These are phyloP conservation scores for Grus americana DNA, from an alignment of 2,113 vertebrate species.

Conservation along the genomic window DNA sequence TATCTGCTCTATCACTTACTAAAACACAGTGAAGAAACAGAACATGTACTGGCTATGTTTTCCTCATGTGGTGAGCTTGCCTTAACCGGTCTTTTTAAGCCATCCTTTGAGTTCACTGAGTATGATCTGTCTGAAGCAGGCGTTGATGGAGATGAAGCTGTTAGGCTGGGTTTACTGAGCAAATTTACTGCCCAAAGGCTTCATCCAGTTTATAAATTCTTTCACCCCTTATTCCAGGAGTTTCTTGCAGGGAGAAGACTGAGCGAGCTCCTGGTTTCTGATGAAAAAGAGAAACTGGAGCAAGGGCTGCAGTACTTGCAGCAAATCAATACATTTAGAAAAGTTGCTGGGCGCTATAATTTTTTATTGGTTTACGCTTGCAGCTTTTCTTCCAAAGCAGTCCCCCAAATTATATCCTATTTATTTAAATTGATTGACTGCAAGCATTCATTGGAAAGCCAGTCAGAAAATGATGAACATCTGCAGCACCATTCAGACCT, in stretches of 20 bases:
- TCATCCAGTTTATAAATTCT: conserved; percentile 45
- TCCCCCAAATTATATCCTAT: conserved; percentile 31
- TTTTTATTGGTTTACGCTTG: conserved; percentile 27
- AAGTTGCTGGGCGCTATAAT: neutral
- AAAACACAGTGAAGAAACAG: neutral
- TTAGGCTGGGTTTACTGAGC: conserved; percentile 45
- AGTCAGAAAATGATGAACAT: neutral
- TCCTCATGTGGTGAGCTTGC: conserved; percentile 53
- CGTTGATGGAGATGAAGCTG: neutral
- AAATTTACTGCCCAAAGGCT: conserved; percentile 68
- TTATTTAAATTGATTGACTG: conserved; percentile 34
- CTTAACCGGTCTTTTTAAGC: conserved; percentile 38
- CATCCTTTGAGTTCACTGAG: conserved; percentile 41
- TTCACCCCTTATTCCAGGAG: conserved; percentile 54
- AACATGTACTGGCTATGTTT: neutral
- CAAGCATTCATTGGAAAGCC: conserved; percentile 1
- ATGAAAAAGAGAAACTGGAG: conserved; percentile 6
- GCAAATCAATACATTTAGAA: conserved; percentile 40
- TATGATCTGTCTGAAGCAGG: conserved; percentile 38
- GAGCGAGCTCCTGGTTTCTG: conserved; percentile 41
- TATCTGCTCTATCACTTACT: neutral
- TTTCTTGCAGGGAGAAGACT: conserved; percentile 57
- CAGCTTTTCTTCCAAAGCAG: conserved; percentile 19
- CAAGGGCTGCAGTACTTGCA: conserved; percentile 52
- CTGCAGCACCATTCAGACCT: neutral